A percentile compares a stretch with the other conserved stretches of the same genome.
Evolutionary conservation across 1,140 invertebrate genomes (phyloP).

Genomic region (Drosophila sulfurigaster): DNA sequence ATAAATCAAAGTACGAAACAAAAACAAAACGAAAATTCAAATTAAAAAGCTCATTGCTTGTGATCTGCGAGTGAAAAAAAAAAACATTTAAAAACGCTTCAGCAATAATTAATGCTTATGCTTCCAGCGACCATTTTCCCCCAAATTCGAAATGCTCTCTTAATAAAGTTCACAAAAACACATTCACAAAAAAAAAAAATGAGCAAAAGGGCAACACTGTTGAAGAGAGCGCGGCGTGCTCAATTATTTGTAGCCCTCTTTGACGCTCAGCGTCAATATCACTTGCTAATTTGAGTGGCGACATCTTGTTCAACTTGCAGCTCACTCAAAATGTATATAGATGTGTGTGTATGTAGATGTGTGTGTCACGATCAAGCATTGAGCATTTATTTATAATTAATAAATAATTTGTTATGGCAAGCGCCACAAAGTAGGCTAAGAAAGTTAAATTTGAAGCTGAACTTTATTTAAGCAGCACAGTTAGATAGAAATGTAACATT

Average conservation of each 20-base stretch:
- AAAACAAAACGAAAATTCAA: background rate
- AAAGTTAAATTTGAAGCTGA: background rate
- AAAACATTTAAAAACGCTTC: background rate
- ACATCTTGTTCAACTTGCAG: background rate
- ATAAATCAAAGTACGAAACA: constrained; percentile 5
- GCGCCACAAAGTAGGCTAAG: constrained; percentile 10
- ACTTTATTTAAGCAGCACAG: background rate
- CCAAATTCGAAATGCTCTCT: background rate
- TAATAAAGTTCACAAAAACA: background rate
- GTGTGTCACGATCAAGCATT: background rate
- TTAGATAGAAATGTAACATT: no score
- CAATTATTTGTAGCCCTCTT: background rate
- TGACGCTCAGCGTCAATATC: background rate
- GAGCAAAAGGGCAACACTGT: constrained; percentile 2
- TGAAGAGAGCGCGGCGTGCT: background rate
- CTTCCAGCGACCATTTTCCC: background rate
- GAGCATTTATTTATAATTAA: constrained; percentile 6
- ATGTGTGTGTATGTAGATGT: background rate
- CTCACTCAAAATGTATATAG: background rate
- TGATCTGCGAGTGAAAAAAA: background rate
- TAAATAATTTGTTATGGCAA: background rate
- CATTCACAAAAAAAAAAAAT: background rate
- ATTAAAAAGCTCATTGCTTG: background rate
- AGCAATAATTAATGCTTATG: background rate
- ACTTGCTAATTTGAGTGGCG: background rate